A percentile compares a stretch with the other conserved stretches of the same genome.
These are phyloP conservation scores for Phasianus colchicus DNA, from an alignment of 2,113 vertebrate species.

Conservation along the genomic window DNA sequence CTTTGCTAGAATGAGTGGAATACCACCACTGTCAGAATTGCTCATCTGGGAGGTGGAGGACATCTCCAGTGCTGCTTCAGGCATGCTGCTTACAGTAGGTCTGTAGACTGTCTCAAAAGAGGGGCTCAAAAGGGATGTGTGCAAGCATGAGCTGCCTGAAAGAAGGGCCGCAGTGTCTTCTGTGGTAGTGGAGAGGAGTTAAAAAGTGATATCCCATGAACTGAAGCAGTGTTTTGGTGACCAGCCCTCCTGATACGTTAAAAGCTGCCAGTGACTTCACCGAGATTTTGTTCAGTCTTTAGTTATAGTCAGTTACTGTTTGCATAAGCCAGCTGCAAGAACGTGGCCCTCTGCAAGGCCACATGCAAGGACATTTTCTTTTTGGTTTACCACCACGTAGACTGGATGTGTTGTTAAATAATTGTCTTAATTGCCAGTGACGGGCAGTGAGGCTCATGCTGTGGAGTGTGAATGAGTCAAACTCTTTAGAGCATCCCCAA, in stretches of 20 bases:
- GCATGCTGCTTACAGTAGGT: neutral
- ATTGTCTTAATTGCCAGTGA: neutral
- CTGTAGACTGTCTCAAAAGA: neutral
- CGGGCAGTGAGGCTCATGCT: neutral
- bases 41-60: neutral
- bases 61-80: neutral
- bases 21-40: neutral
- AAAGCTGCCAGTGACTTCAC: neutral
- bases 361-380: neutral
- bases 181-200: neutral
- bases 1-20: neutral
- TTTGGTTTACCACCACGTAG: fast-evolving
- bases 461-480: neutral
- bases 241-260: neutral
- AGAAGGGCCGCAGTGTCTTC: neutral
- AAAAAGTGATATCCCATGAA: neutral
- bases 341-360: neutral
- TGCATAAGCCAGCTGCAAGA: neutral
- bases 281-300: neutral
- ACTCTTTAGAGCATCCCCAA: neutral
- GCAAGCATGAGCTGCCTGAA: neutral
- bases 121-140: neutral
- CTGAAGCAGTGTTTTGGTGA: neutral
- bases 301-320: neutral
- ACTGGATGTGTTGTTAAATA: neutral